These are phyloP conservation scores for Clunio marinus DNA, from an alignment of 2,888 invertebrate genomes.

Conservation along the genomic window DNA sequence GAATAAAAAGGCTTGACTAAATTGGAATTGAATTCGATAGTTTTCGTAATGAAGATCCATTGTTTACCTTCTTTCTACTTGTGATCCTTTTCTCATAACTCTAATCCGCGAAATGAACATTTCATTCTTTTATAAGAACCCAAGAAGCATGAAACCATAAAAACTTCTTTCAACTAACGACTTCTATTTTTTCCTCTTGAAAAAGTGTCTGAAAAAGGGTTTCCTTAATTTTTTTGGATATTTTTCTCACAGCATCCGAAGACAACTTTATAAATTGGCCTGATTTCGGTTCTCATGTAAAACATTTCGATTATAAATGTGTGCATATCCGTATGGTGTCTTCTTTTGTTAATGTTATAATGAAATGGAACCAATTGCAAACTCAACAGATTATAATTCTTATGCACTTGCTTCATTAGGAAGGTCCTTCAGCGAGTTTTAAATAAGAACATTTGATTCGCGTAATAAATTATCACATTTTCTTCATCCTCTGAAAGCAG, in stretches of 20 bases:
- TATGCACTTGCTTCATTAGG: constrained; percentile 34
- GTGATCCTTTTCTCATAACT: constrained; percentile 29
- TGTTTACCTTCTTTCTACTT: constrained; percentile 19
- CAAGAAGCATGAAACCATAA: constrained; percentile 29
- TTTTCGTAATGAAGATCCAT: constrained; percentile 25
- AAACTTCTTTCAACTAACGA: neutral
- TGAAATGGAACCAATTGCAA: constrained; percentile 24
- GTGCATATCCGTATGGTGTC: neutral
- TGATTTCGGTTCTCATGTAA: neutral
- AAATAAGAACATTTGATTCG: neutral
- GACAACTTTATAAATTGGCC: neutral
- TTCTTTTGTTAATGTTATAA: neutral
- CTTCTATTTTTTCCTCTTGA: neutral
- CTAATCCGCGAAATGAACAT: constrained; percentile 36
- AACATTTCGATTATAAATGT: too few species aligned
- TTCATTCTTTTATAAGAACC: neutral
- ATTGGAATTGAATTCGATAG: constrained; percentile 30
- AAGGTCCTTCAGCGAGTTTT: neutral
- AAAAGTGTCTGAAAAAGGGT: neutral
- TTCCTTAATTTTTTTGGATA: neutral
- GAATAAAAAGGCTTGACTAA: constrained; percentile 26
- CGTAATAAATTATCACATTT: neutral
- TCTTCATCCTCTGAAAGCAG: too few species aligned
- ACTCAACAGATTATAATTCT: neutral
- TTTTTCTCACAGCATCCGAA: neutral